Evolutionary conservation across 1,140 invertebrate genomes (phyloP).

Genomic region (Protaetia brevitarsis): DNA sequence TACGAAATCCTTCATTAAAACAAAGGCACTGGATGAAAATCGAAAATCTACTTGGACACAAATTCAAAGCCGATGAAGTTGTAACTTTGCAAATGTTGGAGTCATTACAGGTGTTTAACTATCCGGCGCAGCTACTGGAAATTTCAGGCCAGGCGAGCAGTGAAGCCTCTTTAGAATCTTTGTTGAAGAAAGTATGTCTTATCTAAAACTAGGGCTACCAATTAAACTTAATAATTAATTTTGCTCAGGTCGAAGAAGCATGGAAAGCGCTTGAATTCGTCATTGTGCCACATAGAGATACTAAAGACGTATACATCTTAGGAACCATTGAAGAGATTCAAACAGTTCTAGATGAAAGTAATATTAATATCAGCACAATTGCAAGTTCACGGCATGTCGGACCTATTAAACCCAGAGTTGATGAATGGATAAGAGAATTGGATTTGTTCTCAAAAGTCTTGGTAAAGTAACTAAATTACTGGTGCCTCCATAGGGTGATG

Average conservation of each 20-base stretch:
- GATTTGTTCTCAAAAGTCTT: conserved; percentile 73
- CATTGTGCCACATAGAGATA: conserved; percentile 72
- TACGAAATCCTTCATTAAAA: conserved; percentile 71
- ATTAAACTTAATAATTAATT: not conserved
- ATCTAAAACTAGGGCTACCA: not conserved
- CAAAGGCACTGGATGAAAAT: conserved; percentile 80
- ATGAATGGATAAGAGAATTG: conserved; percentile 73
- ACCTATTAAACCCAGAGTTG: conserved; percentile 74
- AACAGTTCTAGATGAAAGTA: conserved; percentile 75
- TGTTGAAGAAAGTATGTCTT: conserved; percentile 68
- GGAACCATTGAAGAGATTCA: conserved; percentile 83
- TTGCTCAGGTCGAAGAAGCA: conserved; percentile 65
- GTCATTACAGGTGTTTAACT: conserved; percentile 68
- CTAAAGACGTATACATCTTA: conserved; percentile 77
- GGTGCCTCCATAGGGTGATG: too few relatives aligned
- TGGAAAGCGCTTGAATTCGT: conserved; percentile 79
- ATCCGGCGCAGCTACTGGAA: conserved; percentile 72
- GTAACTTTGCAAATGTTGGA: conserved; percentile 66
- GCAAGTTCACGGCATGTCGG: conserved; percentile 78
- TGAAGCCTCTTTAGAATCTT: conserved; percentile 72
- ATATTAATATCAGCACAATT: conserved; percentile 82
- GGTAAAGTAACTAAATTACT: conserved; percentile 51
- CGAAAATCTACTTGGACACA: conserved; percentile 67
- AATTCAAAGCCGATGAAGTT: conserved; percentile 66
- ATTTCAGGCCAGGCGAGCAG: conserved; percentile 81